Evolutionary conservation across 37 sponge, comb jelly and placozoan species (phyloP).

Genomic region (Mnemiopsis leidyi): DNA sequence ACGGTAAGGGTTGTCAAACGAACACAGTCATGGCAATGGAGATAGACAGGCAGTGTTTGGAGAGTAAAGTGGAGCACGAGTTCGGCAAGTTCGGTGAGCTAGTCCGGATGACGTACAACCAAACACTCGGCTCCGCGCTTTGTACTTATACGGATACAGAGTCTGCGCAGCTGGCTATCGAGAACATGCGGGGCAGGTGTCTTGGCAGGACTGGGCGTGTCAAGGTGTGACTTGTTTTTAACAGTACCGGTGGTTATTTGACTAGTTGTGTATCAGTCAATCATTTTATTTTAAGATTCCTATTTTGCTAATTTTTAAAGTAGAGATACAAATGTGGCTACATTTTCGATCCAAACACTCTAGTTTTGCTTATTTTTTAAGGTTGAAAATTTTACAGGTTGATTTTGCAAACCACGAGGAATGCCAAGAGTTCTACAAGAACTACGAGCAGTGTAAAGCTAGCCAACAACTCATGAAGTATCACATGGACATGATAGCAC

Average conservation of each 20-base stretch:
- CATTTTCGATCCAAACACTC: too few relatives aligned
- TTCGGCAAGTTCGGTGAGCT: constrained; percentile 48
- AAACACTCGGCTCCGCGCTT: constrained; percentile 37
- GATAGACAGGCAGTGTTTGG: constrained; percentile 1
- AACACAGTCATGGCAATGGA: constrained; percentile 66
- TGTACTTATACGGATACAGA: constrained; percentile 51
- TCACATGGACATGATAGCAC: constrained; percentile 49
- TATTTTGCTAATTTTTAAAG: too few relatives aligned
- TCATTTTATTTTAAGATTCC: too few relatives aligned
- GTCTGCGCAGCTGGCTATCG: constrained; percentile 64
- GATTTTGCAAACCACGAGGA: constrained; percentile 59
- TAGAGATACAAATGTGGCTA: too few relatives aligned
- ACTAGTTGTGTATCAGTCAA: too few relatives aligned
- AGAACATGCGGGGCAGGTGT: constrained; percentile 69
- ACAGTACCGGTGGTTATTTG: too few relatives aligned
- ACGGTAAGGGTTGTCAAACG: constrained; percentile 62
- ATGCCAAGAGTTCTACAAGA: constrained; percentile 62
- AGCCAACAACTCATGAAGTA: constrained; percentile 42
- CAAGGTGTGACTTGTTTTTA: too few relatives aligned
- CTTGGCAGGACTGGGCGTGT: constrained; percentile 66
- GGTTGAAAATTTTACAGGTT: constrained; percentile 4
- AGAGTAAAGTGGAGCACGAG: constrained; percentile 11
- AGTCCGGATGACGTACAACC: constrained; percentile 57
- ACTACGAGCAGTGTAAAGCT: constrained; percentile 65
- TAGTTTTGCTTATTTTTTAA: neutral